phyloP scores from a whole-genome alignment of 1,140 invertebrate species.

The Cryptotermes secundus region DNA sequence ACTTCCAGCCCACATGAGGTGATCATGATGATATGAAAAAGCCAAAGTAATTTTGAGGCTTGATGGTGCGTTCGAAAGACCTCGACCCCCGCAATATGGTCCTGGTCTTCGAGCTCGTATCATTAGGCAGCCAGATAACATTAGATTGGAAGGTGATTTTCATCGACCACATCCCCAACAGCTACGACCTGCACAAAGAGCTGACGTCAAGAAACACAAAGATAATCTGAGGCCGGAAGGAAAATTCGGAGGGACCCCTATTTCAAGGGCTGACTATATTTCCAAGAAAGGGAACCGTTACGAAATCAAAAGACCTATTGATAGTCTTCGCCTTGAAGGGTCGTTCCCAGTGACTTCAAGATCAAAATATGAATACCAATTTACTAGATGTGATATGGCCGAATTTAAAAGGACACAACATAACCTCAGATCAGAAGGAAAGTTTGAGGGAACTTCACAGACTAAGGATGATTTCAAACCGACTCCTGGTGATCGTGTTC shows the following conservation, averaged over 20 bases:
- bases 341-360: constrained; percentile 54
- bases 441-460: constrained; percentile 45
- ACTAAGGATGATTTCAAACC: constrained; percentile 46
- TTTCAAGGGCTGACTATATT: constrained; percentile 46
- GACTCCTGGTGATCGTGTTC: constrained; percentile 53
- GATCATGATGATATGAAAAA: constrained; percentile 45
- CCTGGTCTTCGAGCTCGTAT: constrained; percentile 53
- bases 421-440: constrained; percentile 45
- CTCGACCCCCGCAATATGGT: constrained; percentile 35
- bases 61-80: constrained; percentile 51
- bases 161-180: constrained; percentile 41
- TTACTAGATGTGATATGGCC: constrained; percentile 58
- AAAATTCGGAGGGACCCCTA: constrained; percentile 52
- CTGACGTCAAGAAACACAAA: constrained; percentile 40
- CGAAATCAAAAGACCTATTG: constrained; percentile 57
- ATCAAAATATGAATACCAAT: constrained; percentile 58
- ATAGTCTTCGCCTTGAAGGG: constrained; percentile 64
- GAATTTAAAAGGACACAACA: constrained; percentile 52
- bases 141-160: constrained; percentile 60
- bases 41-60: constrained; percentile 51
- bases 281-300: constrained; percentile 53
- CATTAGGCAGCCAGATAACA: constrained; percentile 58
- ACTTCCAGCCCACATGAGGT: constrained; percentile 43
- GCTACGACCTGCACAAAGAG: constrained; percentile 36
- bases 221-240: constrained; percentile 61